Evolutionary conservation across 2,113 vertebrate species (phyloP), one percentile per base, ranked within the genome.

Genomic region (Saccopteryx leptura): DNA sequence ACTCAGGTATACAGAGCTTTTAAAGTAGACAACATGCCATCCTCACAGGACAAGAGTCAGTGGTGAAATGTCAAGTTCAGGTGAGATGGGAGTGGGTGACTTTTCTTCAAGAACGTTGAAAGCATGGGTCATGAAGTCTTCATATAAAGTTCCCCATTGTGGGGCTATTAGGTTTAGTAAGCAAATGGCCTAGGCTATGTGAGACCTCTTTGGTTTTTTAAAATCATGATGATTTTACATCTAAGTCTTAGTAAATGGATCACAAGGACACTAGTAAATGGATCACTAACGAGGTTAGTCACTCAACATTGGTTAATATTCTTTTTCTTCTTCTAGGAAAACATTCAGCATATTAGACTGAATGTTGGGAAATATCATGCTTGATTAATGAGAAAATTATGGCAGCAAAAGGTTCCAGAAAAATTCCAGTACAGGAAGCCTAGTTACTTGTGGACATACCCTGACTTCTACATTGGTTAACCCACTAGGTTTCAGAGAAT

Each of bases 361-460:
- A 10, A 92, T 61, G 19, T 10, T 90, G 24, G n/a, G 69, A 96
- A 97, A 80, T 74, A 63, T 18, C 69, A 69, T 66, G 46, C 39
- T 66, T 86, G 39, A 68, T 81, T 93, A 96, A 85, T 18, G 58
- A 94, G 79, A 88, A 95, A 97, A 74, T 66, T 69, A 87, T 54
- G 23, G 61, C 28, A 94, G 46, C 61, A 90, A 69, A 95, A 68
- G n/a, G 13, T 89, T 95, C 39, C 63, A 71, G 65, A 46, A n/a
- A 87, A 71, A 63, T 19, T 52, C 10, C 60, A 94, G 33, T 39
- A 9, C 78, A 56, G 56, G 66, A 82, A 89, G 56, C 31, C 19
- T 18, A 68, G 28, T 71, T 90, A 52, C 19, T 90, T 78, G 1
- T 78, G 48, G 78, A 91, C 6, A 61, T 31, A n/a, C 21, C 10